A percentile compares a stretch with the other conserved stretches of the same genome.
These are phyloP conservation scores for Oasisia sp. DNA, from an alignment of 2,888 invertebrate genomes.

Conservation along the genomic window DNA sequence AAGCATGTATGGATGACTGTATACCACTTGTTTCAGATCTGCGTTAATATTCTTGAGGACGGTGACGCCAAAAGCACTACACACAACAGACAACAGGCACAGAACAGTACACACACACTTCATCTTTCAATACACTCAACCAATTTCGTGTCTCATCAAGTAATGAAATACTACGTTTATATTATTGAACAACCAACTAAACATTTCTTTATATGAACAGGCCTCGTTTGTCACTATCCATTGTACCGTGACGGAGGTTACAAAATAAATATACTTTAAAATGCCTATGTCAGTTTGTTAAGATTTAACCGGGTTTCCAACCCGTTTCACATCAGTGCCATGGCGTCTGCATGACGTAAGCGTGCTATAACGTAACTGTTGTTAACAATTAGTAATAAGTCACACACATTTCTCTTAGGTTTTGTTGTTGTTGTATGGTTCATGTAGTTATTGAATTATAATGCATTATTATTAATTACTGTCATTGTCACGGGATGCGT, in stretches of 20 bases:
- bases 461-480: no score
- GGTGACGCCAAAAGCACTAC: background rate
- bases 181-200: background rate
- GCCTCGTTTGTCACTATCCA: no score
- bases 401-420: no score
- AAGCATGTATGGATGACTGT: background rate
- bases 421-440: no score
- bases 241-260: no score
- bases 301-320: background rate
- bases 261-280: no score
- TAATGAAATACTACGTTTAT: background rate
- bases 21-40: background rate
- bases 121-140: background rate
- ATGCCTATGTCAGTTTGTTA: background rate
- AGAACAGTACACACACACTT: background rate
- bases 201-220: background rate
- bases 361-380: no score
- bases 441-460: no score
- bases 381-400: no score
- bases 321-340: no score
- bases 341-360: no score
- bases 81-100: background rate
- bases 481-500: no score
- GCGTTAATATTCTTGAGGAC: background rate
- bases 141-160: background rate